Conservation (phyloP, 2,113 vertebrate species). For the Seriola dumerili region DNA sequence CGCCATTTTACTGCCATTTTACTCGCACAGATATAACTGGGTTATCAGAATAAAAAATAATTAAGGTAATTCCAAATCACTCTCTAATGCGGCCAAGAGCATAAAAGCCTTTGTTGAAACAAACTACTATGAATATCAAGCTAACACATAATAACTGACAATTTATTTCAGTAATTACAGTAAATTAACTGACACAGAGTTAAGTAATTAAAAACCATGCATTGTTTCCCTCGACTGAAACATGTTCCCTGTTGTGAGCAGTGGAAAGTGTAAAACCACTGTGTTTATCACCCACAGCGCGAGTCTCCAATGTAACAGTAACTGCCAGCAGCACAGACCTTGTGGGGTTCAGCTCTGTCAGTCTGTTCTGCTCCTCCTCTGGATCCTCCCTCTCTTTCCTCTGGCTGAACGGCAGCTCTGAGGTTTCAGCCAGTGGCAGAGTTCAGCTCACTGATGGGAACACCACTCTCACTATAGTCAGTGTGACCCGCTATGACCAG, state of each 20-base stretch:
- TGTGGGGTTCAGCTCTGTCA: slow-evolving; percentile 47
- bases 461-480: slow-evolving; percentile 56
- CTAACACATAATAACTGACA: no score
- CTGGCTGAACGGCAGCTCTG: slow-evolving; percentile 73
- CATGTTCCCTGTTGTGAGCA: background rate
- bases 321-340: slow-evolving; percentile 18
- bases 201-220: background rate
- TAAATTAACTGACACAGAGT: background rate
- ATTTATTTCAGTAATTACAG: background rate
- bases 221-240: background rate
- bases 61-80: background rate
- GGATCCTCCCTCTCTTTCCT: slow-evolving; percentile 60
- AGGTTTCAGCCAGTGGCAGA: slow-evolving; percentile 58
- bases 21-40: background rate
- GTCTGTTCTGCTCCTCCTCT: slow-evolving; percentile 58
- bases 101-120: no score
- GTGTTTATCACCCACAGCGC: slow-evolving; percentile 28
- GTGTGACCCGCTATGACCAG: slow-evolving; percentile 61
- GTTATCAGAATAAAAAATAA: background rate
- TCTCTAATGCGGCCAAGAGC: no score
- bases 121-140: no score
- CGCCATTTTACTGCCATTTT: background rate
- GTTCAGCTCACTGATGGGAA: slow-evolving; percentile 60
- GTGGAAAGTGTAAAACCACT: background rate
- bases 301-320: slow-evolving; percentile 29